Evolutionary conservation across 1,140 invertebrate genomes (phyloP), one percentile per base, ranked within the genome.

Genomic region (Littorina saxatilis): DNA sequence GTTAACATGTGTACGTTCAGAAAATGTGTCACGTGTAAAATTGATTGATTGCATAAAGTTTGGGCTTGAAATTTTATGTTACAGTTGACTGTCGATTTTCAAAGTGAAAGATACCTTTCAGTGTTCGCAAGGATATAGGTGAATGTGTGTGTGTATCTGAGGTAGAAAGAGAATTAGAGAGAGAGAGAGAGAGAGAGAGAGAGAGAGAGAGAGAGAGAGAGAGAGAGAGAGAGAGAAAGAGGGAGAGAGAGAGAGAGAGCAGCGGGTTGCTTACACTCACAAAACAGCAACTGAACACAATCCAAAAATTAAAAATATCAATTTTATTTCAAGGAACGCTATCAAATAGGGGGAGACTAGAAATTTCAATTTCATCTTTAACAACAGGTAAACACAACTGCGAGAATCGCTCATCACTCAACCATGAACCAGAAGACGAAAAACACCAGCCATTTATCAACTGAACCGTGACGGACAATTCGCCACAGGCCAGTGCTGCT

Each of bases 231-330:
- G 58, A 13, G 58, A 13, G 7, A 61, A 29, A 61, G 23, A 61
- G 23, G 23, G 23, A 61, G 58, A 23, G 58, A n/a, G 58, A n/a
- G 58, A 13, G 58, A 13, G 58, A 13, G 58, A 13, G 7, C 9
- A 29, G n/a, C 4, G n/a, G 23, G 23, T 5, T 13, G n/a, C n/a
- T n/a, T n/a, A n/a, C n/a, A n/a, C n/a, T n/a, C n/a, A 29, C 20
- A 29, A 61, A 29, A 23, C 20, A 7, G n/a, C 9, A 23, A 7
- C 58, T 11, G 58, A 61, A 61, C 20, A 61, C 9, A n/a, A n/a
- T n/a, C n/a, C n/a, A n/a, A 7, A 29, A 61, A n/a, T 20, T 73
- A n/a, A 73, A 73, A 73, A 73, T 73, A 68, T 68, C 32, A 39
- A 68, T 39, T 68, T 68, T 68, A 68, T 68, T 68, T 39, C 23